phyloP scores from a whole-genome alignment of 2,113 vertebrate species.

The Protobothrops mucrosquamatus region DNA sequence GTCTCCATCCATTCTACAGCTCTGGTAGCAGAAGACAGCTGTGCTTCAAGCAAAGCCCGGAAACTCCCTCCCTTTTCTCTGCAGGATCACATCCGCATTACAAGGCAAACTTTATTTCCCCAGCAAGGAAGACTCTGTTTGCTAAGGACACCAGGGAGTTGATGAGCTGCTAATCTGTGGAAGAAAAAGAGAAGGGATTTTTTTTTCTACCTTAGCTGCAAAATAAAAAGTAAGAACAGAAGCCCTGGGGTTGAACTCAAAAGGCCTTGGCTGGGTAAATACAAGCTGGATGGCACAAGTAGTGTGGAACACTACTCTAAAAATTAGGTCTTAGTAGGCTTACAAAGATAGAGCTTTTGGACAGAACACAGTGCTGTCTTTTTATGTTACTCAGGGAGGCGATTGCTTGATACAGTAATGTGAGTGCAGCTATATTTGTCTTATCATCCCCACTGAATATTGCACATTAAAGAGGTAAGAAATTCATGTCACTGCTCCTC shows the following conservation, averaged over 20 bases:
- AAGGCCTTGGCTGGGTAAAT: conserved; percentile 75
- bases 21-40: conserved; percentile 72
- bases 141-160: conserved; percentile 82
- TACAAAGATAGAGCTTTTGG: not conserved
- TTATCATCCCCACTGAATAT: not conserved
- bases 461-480: not conserved
- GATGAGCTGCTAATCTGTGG: conserved; percentile 88
- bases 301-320: conserved; percentile 59
- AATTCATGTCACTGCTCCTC: not conserved
- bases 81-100: conserved; percentile 78
- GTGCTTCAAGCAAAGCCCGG: conserved; percentile 73
- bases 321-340: not conserved
- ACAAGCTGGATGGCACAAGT: conserved; percentile 73
- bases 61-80: conserved; percentile 71
- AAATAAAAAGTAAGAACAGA: conserved; percentile 69
- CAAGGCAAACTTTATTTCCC: conserved; percentile 80
- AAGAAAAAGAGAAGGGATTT: conserved; percentile 60
- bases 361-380: not conserved
- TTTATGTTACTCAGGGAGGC: not conserved
- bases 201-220: conserved; percentile 65
- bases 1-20: conserved; percentile 63
- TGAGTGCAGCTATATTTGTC: not conserved
- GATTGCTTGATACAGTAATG: not conserved
- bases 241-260: conserved; percentile 67
- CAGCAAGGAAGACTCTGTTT: conserved; percentile 80